Evolutionary conservation across 1,140 invertebrate genomes (phyloP).

Genomic region (Ceratina japonica): DNA sequence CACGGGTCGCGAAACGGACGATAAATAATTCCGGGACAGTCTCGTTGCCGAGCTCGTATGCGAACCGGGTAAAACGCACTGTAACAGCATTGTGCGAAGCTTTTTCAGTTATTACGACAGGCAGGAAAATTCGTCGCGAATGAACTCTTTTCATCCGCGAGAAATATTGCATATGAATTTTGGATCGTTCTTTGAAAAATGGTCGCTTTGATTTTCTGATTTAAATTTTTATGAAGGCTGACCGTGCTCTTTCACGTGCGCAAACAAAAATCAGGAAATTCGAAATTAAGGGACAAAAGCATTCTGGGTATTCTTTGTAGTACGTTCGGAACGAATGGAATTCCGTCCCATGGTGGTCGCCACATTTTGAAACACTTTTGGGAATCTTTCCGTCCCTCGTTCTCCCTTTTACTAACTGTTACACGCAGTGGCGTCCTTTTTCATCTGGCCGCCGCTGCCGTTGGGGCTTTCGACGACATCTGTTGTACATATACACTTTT

Average conservation of each 20-base stretch:
- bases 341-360: constrained; percentile 1
- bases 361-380: constrained; percentile 26
- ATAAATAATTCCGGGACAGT: background rate
- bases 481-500: constrained; percentile 60
- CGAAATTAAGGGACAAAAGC: too few relatives aligned
- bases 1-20: background rate
- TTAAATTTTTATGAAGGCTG: background rate
- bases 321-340: constrained; percentile 15
- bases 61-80: background rate
- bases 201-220: background rate
- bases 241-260: too few relatives aligned
- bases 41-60: background rate
- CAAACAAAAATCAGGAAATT: background rate
- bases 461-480: constrained; percentile 47
- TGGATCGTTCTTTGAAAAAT: too few relatives aligned
- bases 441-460: constrained; percentile 14
- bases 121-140: background rate
- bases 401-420: background rate
- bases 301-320: too few relatives aligned
- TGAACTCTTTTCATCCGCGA: background rate
- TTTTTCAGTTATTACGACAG: background rate
- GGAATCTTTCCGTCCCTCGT: background rate
- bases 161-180: too few relatives aligned
- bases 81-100: background rate
- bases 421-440: constrained; percentile 2